These are phyloP conservation scores for Miichthys miiuy DNA, from an alignment of 2,797 vertebrate species.

Conservation along the genomic window DNA sequence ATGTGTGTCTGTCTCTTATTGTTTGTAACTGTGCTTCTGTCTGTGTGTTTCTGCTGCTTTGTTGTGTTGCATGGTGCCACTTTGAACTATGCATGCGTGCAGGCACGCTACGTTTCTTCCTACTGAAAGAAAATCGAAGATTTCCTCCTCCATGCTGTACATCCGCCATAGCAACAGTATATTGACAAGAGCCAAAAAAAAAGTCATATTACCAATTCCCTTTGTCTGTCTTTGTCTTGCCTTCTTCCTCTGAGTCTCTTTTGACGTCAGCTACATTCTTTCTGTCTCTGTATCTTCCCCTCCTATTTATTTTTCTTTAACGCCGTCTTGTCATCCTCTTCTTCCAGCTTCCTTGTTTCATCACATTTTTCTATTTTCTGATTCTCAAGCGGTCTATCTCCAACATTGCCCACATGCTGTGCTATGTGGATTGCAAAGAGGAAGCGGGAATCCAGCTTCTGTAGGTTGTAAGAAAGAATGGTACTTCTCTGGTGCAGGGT, in stretches of 20 bases:
- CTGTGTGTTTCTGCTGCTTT: conserved; percentile 6
- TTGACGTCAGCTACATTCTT: conserved; percentile 10
- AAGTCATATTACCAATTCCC: conserved; percentile 39
- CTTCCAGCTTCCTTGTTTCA: conserved; percentile 34
- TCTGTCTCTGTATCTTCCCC: conserved; percentile 16
- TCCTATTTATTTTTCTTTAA: conserved; percentile 17
- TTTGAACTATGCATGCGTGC: conserved; percentile 27
- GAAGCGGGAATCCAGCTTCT: conserved; percentile 24
- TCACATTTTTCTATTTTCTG: conserved; percentile 30
- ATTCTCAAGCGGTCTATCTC: conserved; percentile 25
- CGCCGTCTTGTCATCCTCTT: conserved; percentile 1
- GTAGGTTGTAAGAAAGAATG: conserved; percentile 22
- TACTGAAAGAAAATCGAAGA: conserved; percentile 36
- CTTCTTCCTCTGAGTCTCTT: conserved; percentile 17
- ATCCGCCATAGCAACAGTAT: conserved; percentile 30
- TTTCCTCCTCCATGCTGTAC: conserved; percentile 11
- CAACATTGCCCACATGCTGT: conserved; percentile 40
- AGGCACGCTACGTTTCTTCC: conserved; percentile 29
- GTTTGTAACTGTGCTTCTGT: neutral
- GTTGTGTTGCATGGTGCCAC: conserved; percentile 19
- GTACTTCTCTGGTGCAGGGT: conserved; percentile 10
- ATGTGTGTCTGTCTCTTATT: conserved; percentile 5
- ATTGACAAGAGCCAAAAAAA: conserved; percentile 27
- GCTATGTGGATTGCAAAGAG: conserved; percentile 31
- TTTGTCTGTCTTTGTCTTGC: conserved; percentile 19